phyloP scores from a whole-genome alignment of 2,888 invertebrate genomes.

The Lepas anatifera region DNA sequence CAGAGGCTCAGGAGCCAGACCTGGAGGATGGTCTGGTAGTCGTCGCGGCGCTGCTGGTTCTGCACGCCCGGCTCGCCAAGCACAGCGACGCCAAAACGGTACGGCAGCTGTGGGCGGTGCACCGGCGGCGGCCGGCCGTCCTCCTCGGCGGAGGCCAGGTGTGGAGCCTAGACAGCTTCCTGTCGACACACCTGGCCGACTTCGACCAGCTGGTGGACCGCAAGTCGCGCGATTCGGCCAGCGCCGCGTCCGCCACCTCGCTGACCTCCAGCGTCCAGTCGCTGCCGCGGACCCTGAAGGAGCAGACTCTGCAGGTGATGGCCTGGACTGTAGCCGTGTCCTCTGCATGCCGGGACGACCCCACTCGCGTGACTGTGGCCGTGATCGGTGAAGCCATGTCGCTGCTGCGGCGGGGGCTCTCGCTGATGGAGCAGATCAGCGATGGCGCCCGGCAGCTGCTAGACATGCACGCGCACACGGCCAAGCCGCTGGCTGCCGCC shows the following conservation, averaged over 20 bases:
- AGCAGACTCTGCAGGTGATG: background rate
- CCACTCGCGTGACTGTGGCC: background rate
- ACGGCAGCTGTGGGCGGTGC: background rate
- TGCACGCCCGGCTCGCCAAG: background rate
- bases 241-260: background rate
- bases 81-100: background rate
- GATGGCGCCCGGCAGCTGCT: conserved; percentile 21
- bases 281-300: background rate
- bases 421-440: conserved; percentile 19
- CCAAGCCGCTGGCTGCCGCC: conserved; percentile 20
- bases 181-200: background rate
- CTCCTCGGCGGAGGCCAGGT: background rate
- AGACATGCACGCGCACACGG: conserved; percentile 21
- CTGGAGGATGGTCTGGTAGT: background rate
- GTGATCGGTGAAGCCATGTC: background rate
- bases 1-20: background rate
- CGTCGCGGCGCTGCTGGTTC: background rate
- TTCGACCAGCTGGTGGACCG: background rate
- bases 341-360: background rate
- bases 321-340: background rate
- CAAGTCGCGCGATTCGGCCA: background rate
- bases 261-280: background rate
- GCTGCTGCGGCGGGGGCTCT: conserved; percentile 19
- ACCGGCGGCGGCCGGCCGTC: background rate
- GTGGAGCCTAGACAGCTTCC: background rate